Evolutionary conservation across 2,797 vertebrate genomes (phyloP).

Genomic region (Cryptoblepharus egeriae): DNA sequence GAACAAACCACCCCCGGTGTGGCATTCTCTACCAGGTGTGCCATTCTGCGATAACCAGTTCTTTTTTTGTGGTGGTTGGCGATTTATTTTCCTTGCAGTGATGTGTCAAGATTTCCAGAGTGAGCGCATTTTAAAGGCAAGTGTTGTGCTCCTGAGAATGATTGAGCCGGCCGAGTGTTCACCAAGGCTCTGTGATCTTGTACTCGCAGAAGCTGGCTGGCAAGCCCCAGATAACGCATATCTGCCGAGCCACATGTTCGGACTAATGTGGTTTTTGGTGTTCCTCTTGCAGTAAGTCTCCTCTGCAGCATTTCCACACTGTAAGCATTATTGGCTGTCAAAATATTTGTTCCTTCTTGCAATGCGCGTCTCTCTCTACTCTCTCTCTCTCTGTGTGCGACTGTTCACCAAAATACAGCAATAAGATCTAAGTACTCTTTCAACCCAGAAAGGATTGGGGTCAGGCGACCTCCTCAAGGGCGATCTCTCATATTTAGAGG

Average conservation of each 20-base stretch:
- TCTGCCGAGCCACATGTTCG: conserved; percentile 56
- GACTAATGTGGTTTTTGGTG: conserved; percentile 48
- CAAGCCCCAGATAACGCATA: conserved; percentile 61
- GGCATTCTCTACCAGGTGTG: fast-evolving
- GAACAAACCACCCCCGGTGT: not conserved
- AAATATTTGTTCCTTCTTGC: conserved; percentile 53
- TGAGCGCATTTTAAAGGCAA: conserved; percentile 29
- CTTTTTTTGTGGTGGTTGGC: too few species aligned
- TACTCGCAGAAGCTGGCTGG: conserved; percentile 61
- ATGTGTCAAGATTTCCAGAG: conserved; percentile 1
- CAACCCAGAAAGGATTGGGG: conserved; percentile 39
- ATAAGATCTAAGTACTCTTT: conserved; percentile 35
- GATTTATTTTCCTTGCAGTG: not conserved
- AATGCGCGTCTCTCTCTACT: not conserved
- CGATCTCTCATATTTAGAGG: conserved; percentile 14
- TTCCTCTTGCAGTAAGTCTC: conserved; percentile 28
- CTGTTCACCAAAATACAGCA: conserved; percentile 11
- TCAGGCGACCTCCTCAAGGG: conserved; percentile 57
- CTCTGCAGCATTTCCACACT: not conserved
- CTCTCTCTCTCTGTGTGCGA: not conserved
- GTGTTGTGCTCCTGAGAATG: not conserved
- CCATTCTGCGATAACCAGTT: conserved; percentile 16
- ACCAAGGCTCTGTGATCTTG: conserved; percentile 43
- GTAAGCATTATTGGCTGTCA: conserved; percentile 32
- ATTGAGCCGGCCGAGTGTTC: conserved; percentile 32